These are phyloP conservation scores for Drosophila bocqueti DNA, from an alignment of 1,140 invertebrate species.

Conservation along the genomic window DNA sequence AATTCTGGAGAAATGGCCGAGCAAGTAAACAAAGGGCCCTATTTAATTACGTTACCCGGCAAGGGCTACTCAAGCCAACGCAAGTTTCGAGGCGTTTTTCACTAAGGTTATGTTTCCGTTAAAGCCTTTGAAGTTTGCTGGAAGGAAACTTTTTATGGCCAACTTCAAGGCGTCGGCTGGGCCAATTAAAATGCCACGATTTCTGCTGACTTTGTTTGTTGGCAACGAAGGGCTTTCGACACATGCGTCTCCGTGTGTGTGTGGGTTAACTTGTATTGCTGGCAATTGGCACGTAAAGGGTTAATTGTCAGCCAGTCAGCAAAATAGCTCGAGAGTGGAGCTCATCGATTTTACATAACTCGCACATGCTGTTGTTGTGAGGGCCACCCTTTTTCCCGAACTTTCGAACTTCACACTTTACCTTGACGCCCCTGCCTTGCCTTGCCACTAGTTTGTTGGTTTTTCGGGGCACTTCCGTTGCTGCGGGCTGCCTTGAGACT, in stretches of 20 bases:
- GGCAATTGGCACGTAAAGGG: constrained; percentile 77
- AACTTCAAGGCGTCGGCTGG: constrained; percentile 38
- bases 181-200: constrained; percentile 54
- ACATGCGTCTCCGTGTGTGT: not conserved
- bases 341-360: constrained; percentile 70
- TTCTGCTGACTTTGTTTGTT: constrained; percentile 53
- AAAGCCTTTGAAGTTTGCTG: constrained; percentile 39
- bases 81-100: constrained; percentile 34
- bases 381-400: not conserved
- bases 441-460: constrained; percentile 51
- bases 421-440: constrained; percentile 54
- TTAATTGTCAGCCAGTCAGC: constrained; percentile 75
- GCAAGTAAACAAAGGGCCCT: constrained; percentile 34
- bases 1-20: not conserved
- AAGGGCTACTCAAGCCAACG: constrained; percentile 11
- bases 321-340: constrained; percentile 38
- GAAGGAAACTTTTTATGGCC: constrained; percentile 38
- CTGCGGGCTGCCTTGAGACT: constrained; percentile 43
- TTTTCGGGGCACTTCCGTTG: constrained; percentile 25
- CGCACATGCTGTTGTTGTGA: constrained; percentile 43
- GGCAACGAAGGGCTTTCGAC: constrained; percentile 8
- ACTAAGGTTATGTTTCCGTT: constrained; percentile 22
- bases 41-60: constrained; percentile 39
- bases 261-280: constrained; percentile 66
- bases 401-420: constrained; percentile 59